phyloP scores from a whole-genome alignment of 2,797 vertebrate genomes.

The Phaenicophaeus curvirostris region DNA sequence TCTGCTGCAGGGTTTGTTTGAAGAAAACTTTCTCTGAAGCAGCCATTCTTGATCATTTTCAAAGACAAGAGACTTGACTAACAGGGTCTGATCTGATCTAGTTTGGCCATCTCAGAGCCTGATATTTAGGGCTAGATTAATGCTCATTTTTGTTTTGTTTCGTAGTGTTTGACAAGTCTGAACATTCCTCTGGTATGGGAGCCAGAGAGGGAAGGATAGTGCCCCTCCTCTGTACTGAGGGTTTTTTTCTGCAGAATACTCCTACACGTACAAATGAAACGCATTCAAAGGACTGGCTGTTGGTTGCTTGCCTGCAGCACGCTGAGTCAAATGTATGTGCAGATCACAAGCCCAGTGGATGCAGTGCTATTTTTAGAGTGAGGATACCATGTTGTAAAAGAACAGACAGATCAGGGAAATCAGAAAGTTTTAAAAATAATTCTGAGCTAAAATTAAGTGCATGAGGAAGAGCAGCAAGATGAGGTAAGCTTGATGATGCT shows the following conservation, averaged over 20 bases:
- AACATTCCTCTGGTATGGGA: constrained; percentile 7
- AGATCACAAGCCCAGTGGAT: constrained; percentile 63
- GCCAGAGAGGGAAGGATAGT: not conserved
- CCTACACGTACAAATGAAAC: not conserved
- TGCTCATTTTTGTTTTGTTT: not conserved
- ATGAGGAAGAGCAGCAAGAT: not conserved
- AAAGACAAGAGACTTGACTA: not conserved
- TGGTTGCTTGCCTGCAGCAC: constrained; percentile 49
- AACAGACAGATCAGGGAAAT: constrained; percentile 17
- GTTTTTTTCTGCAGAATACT: not conserved
- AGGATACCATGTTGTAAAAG: constrained; percentile 29
- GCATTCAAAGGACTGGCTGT: not conserved
- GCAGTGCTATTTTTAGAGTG: constrained; percentile 48
- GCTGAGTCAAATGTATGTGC: constrained; percentile 64
- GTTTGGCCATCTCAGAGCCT: not conserved
- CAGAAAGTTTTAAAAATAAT: constrained; percentile 47
- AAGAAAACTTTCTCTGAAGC: not conserved
- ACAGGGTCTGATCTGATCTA: not conserved
- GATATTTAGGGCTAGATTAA: not conserved
- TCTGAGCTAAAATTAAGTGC: constrained; percentile 10
- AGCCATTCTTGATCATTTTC: not conserved
- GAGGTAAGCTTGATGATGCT: not conserved
- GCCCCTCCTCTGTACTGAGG: not conserved
- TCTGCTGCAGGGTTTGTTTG: not conserved
- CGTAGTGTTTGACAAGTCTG: constrained; percentile 30